These are phyloP conservation scores for Gadus chalcogrammus DNA, from an alignment of 2,113 vertebrate species.

Conservation along the genomic window DNA sequence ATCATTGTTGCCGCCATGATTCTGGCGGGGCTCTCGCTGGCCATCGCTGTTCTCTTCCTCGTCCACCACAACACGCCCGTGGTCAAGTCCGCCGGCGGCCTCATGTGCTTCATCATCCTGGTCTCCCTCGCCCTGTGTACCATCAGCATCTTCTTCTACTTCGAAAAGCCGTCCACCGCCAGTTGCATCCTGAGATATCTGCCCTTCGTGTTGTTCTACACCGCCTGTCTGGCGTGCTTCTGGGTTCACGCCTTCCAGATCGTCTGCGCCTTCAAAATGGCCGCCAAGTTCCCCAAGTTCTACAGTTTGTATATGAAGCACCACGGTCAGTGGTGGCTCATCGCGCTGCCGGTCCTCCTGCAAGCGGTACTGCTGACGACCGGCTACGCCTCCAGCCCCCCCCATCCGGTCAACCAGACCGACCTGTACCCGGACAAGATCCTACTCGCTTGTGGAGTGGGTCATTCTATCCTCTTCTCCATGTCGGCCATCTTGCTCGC, in stretches of 20 bases:
- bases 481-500: conserved; percentile 35
- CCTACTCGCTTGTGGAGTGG: conserved; percentile 65
- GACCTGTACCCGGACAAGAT: conserved; percentile 46
- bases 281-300: conserved; percentile 65
- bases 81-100: conserved; percentile 81
- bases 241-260: conserved; percentile 82
- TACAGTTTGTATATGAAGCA: conserved; percentile 74
- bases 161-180: conserved; percentile 64
- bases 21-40: conserved; percentile 57
- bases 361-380: conserved; percentile 61
- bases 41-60: conserved; percentile 68
- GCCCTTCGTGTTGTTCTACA: conserved; percentile 69
- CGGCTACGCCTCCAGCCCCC: conserved; percentile 33
- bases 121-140: conserved; percentile 67
- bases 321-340: conserved; percentile 69
- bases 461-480: rapidly evolving
- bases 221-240: conserved; percentile 77
- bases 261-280: conserved; percentile 84
- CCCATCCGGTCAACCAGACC: conserved; percentile 62
- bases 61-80: conserved; percentile 74
- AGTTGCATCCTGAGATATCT: conserved; percentile 67
- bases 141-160: conserved; percentile 74
- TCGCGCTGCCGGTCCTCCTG: conserved; percentile 42
- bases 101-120: conserved; percentile 82
- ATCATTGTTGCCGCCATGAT: conserved; percentile 48